phyloP scores from a whole-genome alignment of 2,113 vertebrate species.

The Steatornis caripensis region DNA sequence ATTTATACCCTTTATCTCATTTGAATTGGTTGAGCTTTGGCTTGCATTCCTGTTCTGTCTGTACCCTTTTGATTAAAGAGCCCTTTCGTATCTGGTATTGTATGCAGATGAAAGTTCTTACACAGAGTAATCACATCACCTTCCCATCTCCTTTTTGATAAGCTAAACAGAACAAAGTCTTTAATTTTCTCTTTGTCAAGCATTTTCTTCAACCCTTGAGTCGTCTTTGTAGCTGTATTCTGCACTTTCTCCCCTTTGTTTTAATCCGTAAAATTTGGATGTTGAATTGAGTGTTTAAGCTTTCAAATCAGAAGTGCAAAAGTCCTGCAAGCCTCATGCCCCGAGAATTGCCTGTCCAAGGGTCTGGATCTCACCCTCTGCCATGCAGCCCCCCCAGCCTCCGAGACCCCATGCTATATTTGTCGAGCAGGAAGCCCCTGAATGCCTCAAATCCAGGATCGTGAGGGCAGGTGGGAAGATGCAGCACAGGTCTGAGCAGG shows the following conservation, averaged over 20 bases:
- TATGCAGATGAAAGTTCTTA: not conserved
- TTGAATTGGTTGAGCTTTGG: not conserved
- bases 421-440: not conserved
- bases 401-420: rapidly evolving
- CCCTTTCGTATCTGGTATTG: not conserved
- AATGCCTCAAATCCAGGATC: not conserved
- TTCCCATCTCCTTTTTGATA: not conserved
- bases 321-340: not conserved
- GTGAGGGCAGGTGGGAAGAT: not conserved
- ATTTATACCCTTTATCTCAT: not conserved
- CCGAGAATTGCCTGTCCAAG: rapidly evolving
- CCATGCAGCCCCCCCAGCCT: rapidly evolving
- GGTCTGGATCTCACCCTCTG: not conserved
- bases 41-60: not conserved
- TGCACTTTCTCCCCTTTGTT: not conserved
- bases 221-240: not conserved
- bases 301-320: not conserved
- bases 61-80: not conserved
- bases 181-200: not conserved
- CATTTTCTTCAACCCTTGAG: not conserved
- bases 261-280: not conserved
- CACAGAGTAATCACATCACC: not conserved
- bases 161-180: not conserved
- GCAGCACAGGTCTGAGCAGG: not conserved
- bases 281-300: not conserved